phyloP scores from a whole-genome alignment of 2,888 invertebrate species.

The Brachypalpus laphriformis region DNA sequence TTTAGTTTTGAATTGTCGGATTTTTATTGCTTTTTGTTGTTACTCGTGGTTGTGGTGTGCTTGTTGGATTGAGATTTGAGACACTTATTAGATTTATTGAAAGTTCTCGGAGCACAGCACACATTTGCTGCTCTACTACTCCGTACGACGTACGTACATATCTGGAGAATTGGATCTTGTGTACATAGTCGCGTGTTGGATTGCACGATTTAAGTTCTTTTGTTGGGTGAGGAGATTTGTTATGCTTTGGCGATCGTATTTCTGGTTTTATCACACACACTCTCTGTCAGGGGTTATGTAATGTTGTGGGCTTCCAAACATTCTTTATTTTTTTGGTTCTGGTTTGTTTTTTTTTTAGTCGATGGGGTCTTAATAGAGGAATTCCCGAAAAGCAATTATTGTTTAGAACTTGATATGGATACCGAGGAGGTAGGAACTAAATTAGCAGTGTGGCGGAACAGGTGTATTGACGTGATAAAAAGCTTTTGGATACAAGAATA shows the following conservation, averaged over 20 bases:
- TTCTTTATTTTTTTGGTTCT: neutral
- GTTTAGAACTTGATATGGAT: slow-evolving; percentile 25
- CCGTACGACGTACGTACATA: too few relatives aligned
- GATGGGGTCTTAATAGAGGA: slow-evolving; percentile 4
- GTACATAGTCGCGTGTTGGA: slow-evolving; percentile 51
- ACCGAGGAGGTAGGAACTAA: neutral
- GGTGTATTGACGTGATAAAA: slow-evolving; percentile 8
- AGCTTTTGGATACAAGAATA: neutral
- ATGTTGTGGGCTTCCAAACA: neutral
- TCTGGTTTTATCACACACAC: slow-evolving; percentile 31
- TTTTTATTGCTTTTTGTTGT: slow-evolving; percentile 58
- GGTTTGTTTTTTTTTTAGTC: neutral
- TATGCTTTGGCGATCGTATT: slow-evolving; percentile 46
- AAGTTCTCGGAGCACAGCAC: slow-evolving; percentile 19
- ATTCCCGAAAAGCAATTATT: slow-evolving; percentile 24
- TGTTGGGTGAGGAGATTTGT: slow-evolving; percentile 36
- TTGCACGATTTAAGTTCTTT: slow-evolving; percentile 44
- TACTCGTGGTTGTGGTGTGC: neutral
- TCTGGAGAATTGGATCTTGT: slow-evolving; percentile 47
- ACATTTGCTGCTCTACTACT: neutral
- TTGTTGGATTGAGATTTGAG: slow-evolving; percentile 57
- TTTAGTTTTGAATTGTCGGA: slow-evolving; percentile 63
- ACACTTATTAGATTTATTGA: slow-evolving; percentile 69
- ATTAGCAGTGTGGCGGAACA: neutral
- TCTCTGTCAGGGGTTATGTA: slow-evolving; percentile 1